phyloP scores from a whole-genome alignment of 2,797 vertebrate genomes.

The Atherinosoma microstoma region DNA sequence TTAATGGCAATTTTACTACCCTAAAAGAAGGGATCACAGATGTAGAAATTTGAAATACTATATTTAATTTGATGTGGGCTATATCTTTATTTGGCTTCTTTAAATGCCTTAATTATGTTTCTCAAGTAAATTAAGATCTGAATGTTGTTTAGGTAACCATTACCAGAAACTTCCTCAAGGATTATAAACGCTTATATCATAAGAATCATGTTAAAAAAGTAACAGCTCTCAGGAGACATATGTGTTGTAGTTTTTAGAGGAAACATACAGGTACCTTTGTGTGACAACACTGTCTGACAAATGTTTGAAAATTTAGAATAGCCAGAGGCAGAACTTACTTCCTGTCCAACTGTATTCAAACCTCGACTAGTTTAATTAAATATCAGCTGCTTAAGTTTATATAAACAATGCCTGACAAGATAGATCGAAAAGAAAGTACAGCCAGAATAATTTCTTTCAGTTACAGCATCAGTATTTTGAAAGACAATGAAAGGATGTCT shows the following conservation, averaged over 20 bases:
- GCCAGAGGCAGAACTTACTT: background rate
- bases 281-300: background rate
- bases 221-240: background rate
- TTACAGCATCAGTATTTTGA: background rate
- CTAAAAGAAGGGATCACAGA: background rate
- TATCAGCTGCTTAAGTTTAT: background rate
- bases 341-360: background rate
- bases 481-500: slow-evolving; percentile 42
- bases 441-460: background rate
- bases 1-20: background rate
- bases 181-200: background rate
- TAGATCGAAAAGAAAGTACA: background rate
- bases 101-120: background rate
- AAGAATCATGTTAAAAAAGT: background rate
- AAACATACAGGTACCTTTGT: background rate
- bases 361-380: background rate
- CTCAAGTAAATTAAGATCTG: background rate
- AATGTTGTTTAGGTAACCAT: background rate
- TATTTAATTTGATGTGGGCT: background rate
- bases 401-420: background rate
- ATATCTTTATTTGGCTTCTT: background rate
- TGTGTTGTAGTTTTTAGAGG: background rate
- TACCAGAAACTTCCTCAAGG: background rate
- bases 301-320: background rate
- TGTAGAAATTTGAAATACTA: background rate